Evolutionary conservation across 92 coral and sea anemone species (phyloP).

Genomic region (Scolanthus callimorphus): DNA sequence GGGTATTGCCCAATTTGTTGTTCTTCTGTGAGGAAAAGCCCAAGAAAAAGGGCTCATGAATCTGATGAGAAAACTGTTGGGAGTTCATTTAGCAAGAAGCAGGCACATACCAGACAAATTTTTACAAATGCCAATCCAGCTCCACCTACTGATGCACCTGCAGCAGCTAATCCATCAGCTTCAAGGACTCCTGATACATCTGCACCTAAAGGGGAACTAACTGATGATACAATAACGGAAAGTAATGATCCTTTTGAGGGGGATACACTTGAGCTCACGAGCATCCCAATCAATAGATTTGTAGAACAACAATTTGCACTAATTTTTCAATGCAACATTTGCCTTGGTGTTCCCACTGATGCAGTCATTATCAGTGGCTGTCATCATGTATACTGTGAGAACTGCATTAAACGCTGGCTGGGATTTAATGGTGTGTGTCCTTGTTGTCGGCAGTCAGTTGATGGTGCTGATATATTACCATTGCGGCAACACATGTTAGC

Average conservation of each 20-base stretch:
- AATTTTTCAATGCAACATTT: slow-evolving; percentile 24
- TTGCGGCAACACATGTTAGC: slow-evolving; percentile 14
- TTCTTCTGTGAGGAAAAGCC: slow-evolving; percentile 4
- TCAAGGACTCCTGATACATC: background rate
- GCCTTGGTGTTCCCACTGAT: slow-evolving; percentile 20
- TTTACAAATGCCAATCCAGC: slow-evolving; percentile 1
- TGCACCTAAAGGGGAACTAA: background rate
- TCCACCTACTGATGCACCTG: background rate
- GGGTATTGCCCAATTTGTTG: slow-evolving; percentile 11
- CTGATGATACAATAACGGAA: background rate
- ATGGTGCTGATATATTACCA: slow-evolving; percentile 9
- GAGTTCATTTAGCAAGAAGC: slow-evolving; percentile 8
- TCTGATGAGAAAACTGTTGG: slow-evolving; percentile 4
- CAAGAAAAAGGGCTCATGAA: slow-evolving; percentile 18
- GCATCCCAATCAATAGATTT: slow-evolving; percentile 28
- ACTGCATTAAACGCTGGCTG: slow-evolving; percentile 12
- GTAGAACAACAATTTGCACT: slow-evolving; percentile 21
- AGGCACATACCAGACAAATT: slow-evolving; percentile 2
- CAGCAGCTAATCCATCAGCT: background rate
- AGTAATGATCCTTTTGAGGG: slow-evolving; percentile 11
- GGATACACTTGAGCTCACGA: slow-evolving; percentile 12
- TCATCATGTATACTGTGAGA: slow-evolving; percentile 19
- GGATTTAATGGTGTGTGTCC: slow-evolving; percentile 32
- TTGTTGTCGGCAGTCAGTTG: slow-evolving; percentile 10
- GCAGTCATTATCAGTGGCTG: slow-evolving; percentile 19